Evolutionary conservation across 1,140 invertebrate species (phyloP), one percentile per base, ranked within the genome.

Genomic region (Lethrus apterus): DNA sequence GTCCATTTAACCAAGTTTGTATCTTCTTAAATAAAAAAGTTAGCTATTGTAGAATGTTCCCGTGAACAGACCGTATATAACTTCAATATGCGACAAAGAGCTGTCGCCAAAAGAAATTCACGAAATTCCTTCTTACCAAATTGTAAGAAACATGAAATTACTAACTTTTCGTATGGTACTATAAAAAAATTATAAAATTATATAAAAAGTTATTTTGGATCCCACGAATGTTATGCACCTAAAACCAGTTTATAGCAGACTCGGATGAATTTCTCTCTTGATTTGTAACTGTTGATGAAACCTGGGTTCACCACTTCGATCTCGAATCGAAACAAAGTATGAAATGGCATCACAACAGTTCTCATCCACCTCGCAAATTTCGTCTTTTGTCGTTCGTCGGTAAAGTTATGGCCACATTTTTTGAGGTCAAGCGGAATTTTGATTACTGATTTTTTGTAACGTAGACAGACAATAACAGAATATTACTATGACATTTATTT

Each of bases 311-410:
- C 4, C 30, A 4, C 30, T n/a, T 31, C 14, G 30, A 26, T 31
- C 30, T n/a, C 4, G n/a, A 31, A 31, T 31, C n/a, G 30, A n/a
- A 31, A 31, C 30, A 31, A 31, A 31, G n/a, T 31, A 31, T 31
- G n/a, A n/a, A 13, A n/a, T 31, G n/a, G n/a, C n/a, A 31, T 31
- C 14, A 13, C 30, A n/a, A 13, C n/a, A 31, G 30, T 31, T 31
- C n/a, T n/a, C 30, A 4, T 31, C n/a, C 30, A 4, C 3, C 30
- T n/a, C n/a, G 3, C n/a, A 31, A 31, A n/a, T 31, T 31, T 31
- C 30, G 30, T 31, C 4, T 26, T 26, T n/a, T 31, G 30, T n/a
- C 30, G 30, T 31, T 13, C 14, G 30, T 10, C 10, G 23, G 23
- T 26, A 26, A 26, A 26, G 23, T 26, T 10, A 11, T 3, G 14